Conservation (phyloP, 2,113 vertebrate genomes). For the Herpailurus yagouaroundi region DNA sequence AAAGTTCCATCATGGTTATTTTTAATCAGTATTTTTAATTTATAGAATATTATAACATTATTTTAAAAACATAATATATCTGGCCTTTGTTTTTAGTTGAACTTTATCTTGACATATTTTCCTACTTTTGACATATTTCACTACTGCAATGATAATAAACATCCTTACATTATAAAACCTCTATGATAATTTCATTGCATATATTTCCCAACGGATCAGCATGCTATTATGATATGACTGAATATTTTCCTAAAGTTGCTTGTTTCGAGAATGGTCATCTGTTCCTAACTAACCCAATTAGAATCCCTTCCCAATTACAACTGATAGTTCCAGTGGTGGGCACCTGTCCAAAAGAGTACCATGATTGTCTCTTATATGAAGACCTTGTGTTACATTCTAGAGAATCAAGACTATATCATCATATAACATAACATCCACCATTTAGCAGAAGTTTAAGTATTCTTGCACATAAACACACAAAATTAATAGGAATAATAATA, state of each 20-base stretch:
- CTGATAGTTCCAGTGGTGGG: too few species aligned
- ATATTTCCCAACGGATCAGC: not conserved
- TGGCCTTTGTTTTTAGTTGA: not conserved
- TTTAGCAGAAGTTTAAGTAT: not conserved
- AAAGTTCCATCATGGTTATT: not conserved
- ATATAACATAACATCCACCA: not conserved
- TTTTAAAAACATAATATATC: not conserved
- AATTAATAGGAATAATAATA: too few species aligned
- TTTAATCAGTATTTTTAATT: not conserved
- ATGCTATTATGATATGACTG: not conserved
- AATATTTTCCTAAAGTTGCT: not conserved
- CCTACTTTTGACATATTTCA: not conserved
- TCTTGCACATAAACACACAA: not conserved
- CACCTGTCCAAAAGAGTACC: fast-evolving
- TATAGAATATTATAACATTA: not conserved
- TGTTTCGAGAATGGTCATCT: not conserved
- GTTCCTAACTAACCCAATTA: not conserved
- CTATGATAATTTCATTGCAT: not conserved
- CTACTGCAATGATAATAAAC: not conserved
- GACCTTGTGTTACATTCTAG: not conserved
- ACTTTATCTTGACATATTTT: not conserved
- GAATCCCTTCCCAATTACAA: not conserved
- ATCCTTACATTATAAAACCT: not conserved
- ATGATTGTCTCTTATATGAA: not conserved
- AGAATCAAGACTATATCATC: not conserved